phyloP scores from a whole-genome alignment of 1,140 invertebrate genomes.

The Globodera ellingtonae region DNA sequence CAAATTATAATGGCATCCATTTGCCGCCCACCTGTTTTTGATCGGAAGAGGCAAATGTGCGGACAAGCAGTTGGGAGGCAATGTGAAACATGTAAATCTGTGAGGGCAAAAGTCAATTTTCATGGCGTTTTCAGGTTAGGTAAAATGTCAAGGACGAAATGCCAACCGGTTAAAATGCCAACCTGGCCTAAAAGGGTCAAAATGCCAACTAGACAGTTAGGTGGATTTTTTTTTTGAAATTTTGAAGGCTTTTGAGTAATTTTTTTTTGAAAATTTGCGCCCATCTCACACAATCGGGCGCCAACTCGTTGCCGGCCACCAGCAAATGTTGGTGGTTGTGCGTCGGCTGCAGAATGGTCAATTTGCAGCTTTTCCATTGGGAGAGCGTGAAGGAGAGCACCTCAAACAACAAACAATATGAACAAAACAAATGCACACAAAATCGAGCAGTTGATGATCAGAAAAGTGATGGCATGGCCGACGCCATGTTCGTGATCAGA shows the following conservation, averaged over 20 bases:
- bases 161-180: no score
- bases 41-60: slow-evolving; percentile 50
- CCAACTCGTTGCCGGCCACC: slow-evolving; percentile 50
- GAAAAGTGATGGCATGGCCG: no score
- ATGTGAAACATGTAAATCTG: slow-evolving; percentile 65
- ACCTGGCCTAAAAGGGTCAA: no score
- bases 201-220: no score
- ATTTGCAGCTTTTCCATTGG: slow-evolving; percentile 50
- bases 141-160: no score
- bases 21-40: slow-evolving; percentile 7
- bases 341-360: slow-evolving; percentile 57
- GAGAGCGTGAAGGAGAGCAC: slow-evolving; percentile 52
- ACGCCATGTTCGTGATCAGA: no score
- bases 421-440: slow-evolving; percentile 23
- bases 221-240: no score
- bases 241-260: background rate
- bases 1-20: no score
- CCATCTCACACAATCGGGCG: slow-evolving; percentile 34
- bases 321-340: slow-evolving; percentile 63
- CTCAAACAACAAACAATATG: slow-evolving; percentile 22
- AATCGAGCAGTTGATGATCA: background rate
- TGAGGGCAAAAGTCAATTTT: no score
- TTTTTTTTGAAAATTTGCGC: background rate
- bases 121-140: no score
- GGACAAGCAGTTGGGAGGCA: slow-evolving; percentile 56